Evolutionary conservation across 1,140 invertebrate genomes (phyloP).

Genomic region (Thereuonema tuberculata): DNA sequence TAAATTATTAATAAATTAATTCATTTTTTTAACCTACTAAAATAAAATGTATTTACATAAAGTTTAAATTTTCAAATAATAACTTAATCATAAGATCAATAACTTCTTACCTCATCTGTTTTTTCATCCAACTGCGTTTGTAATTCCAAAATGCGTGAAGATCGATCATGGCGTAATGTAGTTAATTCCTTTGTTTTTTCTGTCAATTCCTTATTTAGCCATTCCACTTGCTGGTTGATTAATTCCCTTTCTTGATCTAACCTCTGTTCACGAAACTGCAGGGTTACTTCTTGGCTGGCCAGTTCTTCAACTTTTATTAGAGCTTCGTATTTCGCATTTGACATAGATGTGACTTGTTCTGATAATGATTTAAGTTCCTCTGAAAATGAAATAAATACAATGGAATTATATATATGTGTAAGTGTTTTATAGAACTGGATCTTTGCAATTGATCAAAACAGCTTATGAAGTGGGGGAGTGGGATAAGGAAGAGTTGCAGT

Average conservation of each 20-base stretch:
- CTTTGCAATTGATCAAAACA: conserved; percentile 9
- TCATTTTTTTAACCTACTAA: not conserved
- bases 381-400: conserved; percentile 19
- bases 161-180: conserved; percentile 55
- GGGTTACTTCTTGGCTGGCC: conserved; percentile 54
- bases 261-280: conserved; percentile 66
- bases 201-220: conserved; percentile 57
- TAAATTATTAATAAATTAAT: not conserved
- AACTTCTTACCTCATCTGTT: too few species aligned
- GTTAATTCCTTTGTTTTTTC: conserved; percentile 59
- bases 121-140: conserved; percentile 62
- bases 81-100: conserved; percentile 29
- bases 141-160: conserved; percentile 49
- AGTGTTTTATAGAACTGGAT: not conserved
- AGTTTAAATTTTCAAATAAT: not conserved
- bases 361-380: conserved; percentile 31
- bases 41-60: not conserved
- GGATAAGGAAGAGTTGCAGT: too few species aligned
- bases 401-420: not conserved
- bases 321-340: conserved; percentile 57
- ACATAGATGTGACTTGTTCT: conserved; percentile 29
- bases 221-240: conserved; percentile 56
- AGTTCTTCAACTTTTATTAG: conserved; percentile 62
- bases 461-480: too few species aligned
- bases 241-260: conserved; percentile 62